Evolutionary conservation across 2,797 vertebrate genomes (phyloP), one percentile per base, ranked within the genome.

Genomic region (Chaunax sp.): DNA sequence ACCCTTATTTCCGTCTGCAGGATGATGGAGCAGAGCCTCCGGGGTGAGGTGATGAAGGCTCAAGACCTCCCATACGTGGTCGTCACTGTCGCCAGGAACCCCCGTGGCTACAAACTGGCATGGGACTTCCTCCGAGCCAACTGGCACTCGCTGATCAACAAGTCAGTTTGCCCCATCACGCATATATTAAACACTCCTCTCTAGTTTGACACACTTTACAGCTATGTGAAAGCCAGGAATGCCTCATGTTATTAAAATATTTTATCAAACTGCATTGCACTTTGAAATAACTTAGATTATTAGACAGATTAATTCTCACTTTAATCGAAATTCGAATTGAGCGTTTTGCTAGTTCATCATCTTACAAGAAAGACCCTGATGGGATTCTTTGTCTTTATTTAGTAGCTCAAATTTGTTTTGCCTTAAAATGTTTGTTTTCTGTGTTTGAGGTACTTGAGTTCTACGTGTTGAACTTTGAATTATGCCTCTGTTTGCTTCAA

Each of bases 11-110:
- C n/a, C 55, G 1, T 68, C n/a, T 58, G 8, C 72, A 98, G 97
- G 96, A 89, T 98, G 77, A 91, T 98, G 94, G 94, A 96, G 63
- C 90, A 96, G 91, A 94, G 95, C 81, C 90, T 98, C 66, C 73
- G 40, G 2, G 96, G 95, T 6, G 94, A 96, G 16, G 79, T 94
- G 84, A 89, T 97, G 90, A 96, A 96, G 92, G 95, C 93, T 33
- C 96, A 97, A 83, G 95, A 97, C 78, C 95, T 98, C 60, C 95
- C 96, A 0, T 6, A 0, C 5, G 92, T 97, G 52, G 71, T 96
- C 1, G 6, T 69, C 2, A 18, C 56, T 0, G 38, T 97, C 79
- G 94, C 94, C 85, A 95, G 7, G 75, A 97, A 96, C 82, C 95
- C 93, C 0, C 87, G 66, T 38, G 96, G 96, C 46, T 92, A 94